phyloP scores from a whole-genome alignment of 2,888 invertebrate genomes.

The Metallyticus violacea region DNA sequence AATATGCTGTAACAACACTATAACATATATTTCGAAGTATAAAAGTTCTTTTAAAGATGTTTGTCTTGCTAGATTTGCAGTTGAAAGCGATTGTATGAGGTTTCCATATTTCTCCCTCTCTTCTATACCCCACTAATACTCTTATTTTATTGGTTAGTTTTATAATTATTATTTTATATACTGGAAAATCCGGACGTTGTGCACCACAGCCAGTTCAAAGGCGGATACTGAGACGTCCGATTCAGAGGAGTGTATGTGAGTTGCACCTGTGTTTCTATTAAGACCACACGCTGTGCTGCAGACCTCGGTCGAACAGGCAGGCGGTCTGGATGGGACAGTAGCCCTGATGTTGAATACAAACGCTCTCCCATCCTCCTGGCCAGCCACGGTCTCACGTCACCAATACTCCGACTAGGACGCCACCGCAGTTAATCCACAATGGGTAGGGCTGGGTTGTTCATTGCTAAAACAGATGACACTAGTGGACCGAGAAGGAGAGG shows the following conservation, averaged over 20 bases:
- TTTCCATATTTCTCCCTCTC: too few species aligned
- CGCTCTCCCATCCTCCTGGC: neutral
- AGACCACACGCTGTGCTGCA: neutral
- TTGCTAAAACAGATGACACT: neutral
- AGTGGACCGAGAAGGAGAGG: neutral
- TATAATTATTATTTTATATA: too few species aligned
- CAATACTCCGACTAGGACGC: neutral
- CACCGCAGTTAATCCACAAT: neutral
- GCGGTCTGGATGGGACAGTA: too few species aligned
- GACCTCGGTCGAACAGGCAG: too few species aligned
- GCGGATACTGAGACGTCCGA: neutral
- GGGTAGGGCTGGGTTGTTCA: neutral
- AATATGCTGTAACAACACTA: too few species aligned
- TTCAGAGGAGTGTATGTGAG: neutral
- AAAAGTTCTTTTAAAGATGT: too few species aligned
- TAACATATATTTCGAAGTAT: too few species aligned
- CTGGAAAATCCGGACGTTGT: neutral
- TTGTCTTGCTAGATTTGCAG: too few species aligned
- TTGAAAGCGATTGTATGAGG: too few species aligned
- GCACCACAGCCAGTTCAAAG: neutral
- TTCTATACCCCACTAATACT: too few species aligned
- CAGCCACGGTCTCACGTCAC: neutral
- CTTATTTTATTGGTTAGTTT: neutral
- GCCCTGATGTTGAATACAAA: neutral
- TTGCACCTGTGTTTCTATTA: neutral